phyloP scores from a whole-genome alignment of 2,113 vertebrate genomes.

The Rhinichthys klamathensis region DNA sequence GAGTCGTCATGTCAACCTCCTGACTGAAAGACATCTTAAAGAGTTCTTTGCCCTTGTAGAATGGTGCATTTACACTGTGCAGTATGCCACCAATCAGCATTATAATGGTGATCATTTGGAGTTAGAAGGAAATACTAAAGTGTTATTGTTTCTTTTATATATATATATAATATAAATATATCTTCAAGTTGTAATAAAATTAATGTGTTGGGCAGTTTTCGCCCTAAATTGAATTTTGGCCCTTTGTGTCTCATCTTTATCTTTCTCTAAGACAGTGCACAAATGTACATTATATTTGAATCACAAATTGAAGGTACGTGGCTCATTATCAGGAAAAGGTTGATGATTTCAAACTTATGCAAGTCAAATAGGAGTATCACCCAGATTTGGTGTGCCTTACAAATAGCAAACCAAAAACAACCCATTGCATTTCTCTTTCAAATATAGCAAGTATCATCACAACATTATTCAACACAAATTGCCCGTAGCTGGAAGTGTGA shows the following conservation, averaged over 20 bases:
- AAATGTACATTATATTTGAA: not conserved
- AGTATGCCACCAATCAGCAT: constrained; percentile 24
- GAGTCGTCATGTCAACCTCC: not conserved
- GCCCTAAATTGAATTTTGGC: not conserved
- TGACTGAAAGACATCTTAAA: not conserved
- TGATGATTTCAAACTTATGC: too few species aligned
- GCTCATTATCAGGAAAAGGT: too few species aligned
- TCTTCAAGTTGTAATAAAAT: constrained; percentile 40
- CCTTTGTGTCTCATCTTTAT: not conserved
- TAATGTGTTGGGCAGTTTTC: constrained; percentile 25
- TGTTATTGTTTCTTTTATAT: constrained; percentile 5
- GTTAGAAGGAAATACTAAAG: not conserved
- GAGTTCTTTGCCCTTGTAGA: not conserved
- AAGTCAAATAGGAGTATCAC: not conserved
- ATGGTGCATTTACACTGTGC: constrained; percentile 7
- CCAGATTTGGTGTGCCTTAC: not conserved
- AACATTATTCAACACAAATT: not conserved
- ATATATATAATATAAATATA: constrained; percentile 27
- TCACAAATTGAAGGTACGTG: not conserved
- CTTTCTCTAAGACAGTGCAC: not conserved
- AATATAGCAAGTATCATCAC: not conserved
- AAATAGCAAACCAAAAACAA: not conserved
- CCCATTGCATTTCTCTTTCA: too few species aligned
- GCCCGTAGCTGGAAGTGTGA: not conserved
- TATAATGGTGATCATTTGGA: constrained; percentile 10